Conservation (phyloP, 2,888 invertebrate species). For the Limnephilus marmoratus region DNA sequence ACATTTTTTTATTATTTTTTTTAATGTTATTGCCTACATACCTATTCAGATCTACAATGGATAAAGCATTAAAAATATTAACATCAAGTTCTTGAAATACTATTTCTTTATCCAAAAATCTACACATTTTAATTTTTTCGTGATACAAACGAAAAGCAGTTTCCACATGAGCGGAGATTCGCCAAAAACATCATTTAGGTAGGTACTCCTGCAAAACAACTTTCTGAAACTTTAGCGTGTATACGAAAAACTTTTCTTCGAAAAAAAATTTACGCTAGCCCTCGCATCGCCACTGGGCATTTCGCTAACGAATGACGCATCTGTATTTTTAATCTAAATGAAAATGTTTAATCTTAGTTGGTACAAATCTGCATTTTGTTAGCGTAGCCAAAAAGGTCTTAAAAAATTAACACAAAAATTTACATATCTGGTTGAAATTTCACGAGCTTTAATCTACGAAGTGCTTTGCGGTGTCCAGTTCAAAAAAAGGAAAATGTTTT, state of each 20-base stretch:
- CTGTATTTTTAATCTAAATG: background rate
- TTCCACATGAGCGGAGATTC: background rate
- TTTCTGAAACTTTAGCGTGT: background rate
- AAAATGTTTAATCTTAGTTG: constrained; percentile 1
- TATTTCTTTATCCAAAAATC: background rate
- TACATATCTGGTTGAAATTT: background rate
- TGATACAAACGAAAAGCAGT: background rate
- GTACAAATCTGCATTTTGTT: background rate
- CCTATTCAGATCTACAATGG: no score
- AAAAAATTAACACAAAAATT: background rate
- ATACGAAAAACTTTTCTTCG: background rate
- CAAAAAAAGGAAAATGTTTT: background rate
- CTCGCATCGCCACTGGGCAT: background rate
- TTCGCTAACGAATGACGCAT: background rate
- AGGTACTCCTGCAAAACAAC: background rate
- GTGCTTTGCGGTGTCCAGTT: background rate
- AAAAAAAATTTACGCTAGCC: background rate
- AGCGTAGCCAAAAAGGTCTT: background rate
- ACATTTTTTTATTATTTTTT: no score
- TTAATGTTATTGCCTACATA: no score
- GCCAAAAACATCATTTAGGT: background rate
- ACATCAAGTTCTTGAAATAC: no score
- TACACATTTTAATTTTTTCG: background rate
- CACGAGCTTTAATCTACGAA: background rate
- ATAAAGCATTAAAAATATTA: no score